Percentiles rank a stretch among this genome's conserved stretches.
Evolutionary conservation across 2,113 vertebrate species (phyloP).

Genomic region (zebrafish (Danio rerio)): GRCz12tu NC_133192.1:44508501-44509000

Average conservation of each 20-base stretch:
- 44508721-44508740: constrained; percentile 52
- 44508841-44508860: constrained; percentile 24
- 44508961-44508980: constrained; percentile 5
- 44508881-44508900: constrained; percentile 62
- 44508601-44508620: background rate
- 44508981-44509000: background rate
- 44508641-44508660: background rate
- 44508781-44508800: constrained; percentile 48
- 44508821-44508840: background rate
- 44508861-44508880: constrained; percentile 53
- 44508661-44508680: background rate
- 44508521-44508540: background rate
- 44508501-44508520: background rate
- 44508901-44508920: constrained; percentile 66
- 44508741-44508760: constrained; percentile 55
- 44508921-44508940: constrained; percentile 43
- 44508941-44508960: constrained; percentile 41
- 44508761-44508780: constrained; percentile 63
- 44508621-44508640: background rate
- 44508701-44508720: constrained; percentile 33
- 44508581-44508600: background rate
- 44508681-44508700: constrained; percentile 5
- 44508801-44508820: constrained; percentile 23
- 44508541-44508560: background rate
- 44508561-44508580: background rate